A percentile compares a stretch with the other conserved stretches of the same genome.
These are phyloP conservation scores for Odocoileus virginianus DNA, from an alignment of 2,113 vertebrate genomes.

Conservation along the genomic window DNA sequence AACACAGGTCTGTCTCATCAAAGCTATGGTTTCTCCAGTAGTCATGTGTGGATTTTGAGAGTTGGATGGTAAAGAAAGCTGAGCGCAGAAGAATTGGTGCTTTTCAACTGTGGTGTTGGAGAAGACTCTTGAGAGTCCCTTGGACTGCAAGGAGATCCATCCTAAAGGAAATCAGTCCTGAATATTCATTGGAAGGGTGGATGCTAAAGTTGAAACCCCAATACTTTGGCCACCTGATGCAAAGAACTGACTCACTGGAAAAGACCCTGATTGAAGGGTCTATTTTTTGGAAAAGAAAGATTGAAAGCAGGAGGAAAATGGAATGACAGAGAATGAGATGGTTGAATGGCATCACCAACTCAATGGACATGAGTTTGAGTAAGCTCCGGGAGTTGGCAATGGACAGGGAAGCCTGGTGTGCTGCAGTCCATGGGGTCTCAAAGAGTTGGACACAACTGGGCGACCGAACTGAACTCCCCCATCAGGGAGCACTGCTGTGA, in stretches of 20 bases:
- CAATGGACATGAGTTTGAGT: not conserved
- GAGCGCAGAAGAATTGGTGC: not conserved
- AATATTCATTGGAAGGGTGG: not conserved
- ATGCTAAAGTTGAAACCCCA: not conserved
- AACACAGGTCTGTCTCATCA: not conserved
- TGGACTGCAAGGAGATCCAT: not conserved
- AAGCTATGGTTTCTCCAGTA: not conserved
- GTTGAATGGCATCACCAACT: not conserved
- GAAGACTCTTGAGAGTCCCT: not conserved
- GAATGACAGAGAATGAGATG: not conserved
- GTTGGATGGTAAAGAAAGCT: not conserved
- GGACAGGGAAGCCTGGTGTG: not conserved
- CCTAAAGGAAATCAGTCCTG: not conserved
- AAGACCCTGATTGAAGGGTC: not conserved
- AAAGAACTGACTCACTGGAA: not conserved
- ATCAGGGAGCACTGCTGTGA: not conserved
- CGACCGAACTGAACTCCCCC: not conserved
- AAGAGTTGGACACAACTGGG: not conserved
- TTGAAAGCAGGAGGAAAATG: not conserved
- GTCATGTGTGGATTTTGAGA: not conserved
- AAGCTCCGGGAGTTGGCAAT: fast-evolving
- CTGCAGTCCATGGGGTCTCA: not conserved
- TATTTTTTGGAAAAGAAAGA: not conserved
- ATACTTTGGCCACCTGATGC: not conserved
- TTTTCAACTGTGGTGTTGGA: not conserved